These are phyloP conservation scores for Benthosema pterotum DNA, from an alignment of 2,797 vertebrate genomes.

Conservation along the genomic window DNA sequence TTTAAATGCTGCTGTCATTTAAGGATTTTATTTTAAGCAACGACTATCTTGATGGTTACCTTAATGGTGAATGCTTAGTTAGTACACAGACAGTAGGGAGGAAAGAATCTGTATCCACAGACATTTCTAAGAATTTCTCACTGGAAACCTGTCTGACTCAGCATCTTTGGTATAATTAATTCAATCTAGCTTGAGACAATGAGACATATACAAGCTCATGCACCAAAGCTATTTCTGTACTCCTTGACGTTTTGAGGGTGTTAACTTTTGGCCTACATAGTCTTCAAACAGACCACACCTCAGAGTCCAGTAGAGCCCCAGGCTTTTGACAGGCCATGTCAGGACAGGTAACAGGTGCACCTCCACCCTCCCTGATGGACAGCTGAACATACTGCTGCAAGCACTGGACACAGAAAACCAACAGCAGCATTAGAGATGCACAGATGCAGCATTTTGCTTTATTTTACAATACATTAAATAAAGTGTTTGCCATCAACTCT, in stretches of 20 bases:
- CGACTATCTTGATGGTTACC: too few species aligned
- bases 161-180: not conserved
- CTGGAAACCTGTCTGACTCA: conserved; percentile 6
- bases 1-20: conserved; percentile 1
- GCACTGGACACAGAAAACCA: conserved; percentile 79
- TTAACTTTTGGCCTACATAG: conserved; percentile 24
- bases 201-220: not conserved
- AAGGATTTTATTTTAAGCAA: conserved; percentile 2
- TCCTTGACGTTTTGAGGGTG: conserved; percentile 5
- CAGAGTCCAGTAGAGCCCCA: conserved; percentile 87
- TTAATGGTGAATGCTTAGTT: too few species aligned
- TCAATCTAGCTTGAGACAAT: not conserved
- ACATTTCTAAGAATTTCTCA: not conserved
- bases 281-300: conserved; percentile 81
- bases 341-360: conserved; percentile 92
- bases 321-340: conserved; percentile 87
- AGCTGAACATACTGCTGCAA: conserved; percentile 91
- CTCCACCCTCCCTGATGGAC: conserved; percentile 90
- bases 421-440: conserved; percentile 19
- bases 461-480: too few species aligned
- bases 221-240: not conserved
- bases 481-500: too few species aligned
- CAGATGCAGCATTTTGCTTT: too few species aligned
- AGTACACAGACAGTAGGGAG: conserved; percentile 8
- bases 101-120: conserved; percentile 9